phyloP scores from a whole-genome alignment of 2,797 vertebrate genomes.

The Girardinus metallicus region DNA sequence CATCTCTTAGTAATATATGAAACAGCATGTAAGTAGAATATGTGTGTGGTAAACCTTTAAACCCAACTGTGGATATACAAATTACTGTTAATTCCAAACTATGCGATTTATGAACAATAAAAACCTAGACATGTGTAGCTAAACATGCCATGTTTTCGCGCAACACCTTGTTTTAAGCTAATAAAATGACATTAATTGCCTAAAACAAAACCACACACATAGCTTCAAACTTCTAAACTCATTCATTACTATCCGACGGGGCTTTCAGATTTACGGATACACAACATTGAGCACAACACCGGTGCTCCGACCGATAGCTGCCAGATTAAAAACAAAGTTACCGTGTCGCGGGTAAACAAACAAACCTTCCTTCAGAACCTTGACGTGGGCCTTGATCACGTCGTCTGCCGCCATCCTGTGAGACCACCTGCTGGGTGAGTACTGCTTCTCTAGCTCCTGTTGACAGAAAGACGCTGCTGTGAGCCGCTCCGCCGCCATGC shows the following conservation, averaged over 20 bases:
- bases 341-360: conserved; percentile 15
- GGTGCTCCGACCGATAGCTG: neutral
- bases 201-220: fast-evolving
- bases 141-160: neutral
- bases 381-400: conserved; percentile 81
- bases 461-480: conserved; percentile 21
- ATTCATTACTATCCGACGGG: neutral
- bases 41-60: neutral
- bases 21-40: neutral
- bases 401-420: conserved; percentile 83
- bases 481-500: conserved; percentile 54
- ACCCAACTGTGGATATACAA: neutral
- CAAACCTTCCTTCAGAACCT: conserved; percentile 83
- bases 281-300: conserved; percentile 13
- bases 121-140: neutral
- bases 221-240: neutral
- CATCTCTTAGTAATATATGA: neutral
- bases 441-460: conserved; percentile 88
- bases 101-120: neutral
- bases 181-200: neutral
- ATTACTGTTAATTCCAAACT: neutral
- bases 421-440: conserved; percentile 89
- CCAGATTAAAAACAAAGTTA: neutral
- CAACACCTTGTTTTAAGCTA: neutral
- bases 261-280: neutral